Evolutionary conservation across 2,797 vertebrate species (phyloP).

Genomic region (Sebastes taczanowskii): DNA sequence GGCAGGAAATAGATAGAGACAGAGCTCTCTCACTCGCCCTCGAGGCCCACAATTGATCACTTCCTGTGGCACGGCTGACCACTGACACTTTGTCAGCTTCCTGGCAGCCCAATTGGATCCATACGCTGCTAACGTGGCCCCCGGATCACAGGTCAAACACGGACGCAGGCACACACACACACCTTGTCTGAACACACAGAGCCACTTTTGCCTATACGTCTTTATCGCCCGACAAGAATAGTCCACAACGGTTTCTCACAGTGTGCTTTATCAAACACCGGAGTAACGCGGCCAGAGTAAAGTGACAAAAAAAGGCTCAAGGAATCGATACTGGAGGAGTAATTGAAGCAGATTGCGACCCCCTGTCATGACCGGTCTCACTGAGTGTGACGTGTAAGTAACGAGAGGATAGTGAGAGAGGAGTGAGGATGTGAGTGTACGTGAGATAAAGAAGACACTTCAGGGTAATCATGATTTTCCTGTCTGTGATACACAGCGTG

Average conservation of each 20-base stretch:
- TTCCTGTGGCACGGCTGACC: constrained; percentile 78
- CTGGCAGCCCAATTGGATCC: constrained; percentile 82
- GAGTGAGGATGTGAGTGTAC: constrained; percentile 6
- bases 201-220: not conserved
- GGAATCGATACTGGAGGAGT: constrained; percentile 39
- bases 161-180: constrained; percentile 15
- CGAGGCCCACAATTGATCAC: constrained; percentile 78
- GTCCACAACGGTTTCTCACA: constrained; percentile 15
- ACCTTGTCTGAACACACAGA: constrained; percentile 22
- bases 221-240: constrained; percentile 1
- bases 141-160: constrained; percentile 74
- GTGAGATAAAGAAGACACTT: constrained; percentile 2
- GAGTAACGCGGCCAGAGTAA: constrained; percentile 3
- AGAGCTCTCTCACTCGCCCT: constrained; percentile 66
- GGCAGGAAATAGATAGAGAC: constrained; percentile 78
- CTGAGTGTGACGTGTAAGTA: constrained; percentile 11
- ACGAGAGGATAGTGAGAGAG: constrained; percentile 4
- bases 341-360: constrained; percentile 37
- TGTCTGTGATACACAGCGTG: not conserved
- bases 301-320: constrained; percentile 19
- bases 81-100: constrained; percentile 79
- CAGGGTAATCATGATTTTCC: not conserved
- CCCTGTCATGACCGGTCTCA: constrained; percentile 19
- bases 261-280: constrained; percentile 33
- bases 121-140: constrained; percentile 71